phyloP scores from a whole-genome alignment of 92 coral and sea anemone species.

The Epizoanthus illoricatus region DNA sequence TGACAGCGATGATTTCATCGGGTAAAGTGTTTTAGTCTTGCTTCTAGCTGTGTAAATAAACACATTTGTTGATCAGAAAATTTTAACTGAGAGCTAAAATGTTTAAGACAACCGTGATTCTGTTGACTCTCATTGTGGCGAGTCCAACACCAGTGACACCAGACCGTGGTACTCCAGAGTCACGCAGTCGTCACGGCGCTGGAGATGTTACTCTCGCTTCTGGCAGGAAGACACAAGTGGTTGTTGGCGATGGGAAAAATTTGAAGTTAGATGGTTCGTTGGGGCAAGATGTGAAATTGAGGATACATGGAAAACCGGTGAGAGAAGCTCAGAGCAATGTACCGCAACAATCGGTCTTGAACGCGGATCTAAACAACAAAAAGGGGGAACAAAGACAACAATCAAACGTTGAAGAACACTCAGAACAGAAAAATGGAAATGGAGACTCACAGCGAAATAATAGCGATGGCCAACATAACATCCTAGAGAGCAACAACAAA shows the following conservation, averaged over 20 bases:
- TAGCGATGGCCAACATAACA: neutral
- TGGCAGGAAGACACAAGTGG: neutral
- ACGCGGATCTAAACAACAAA: neutral
- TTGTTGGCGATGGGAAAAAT: neutral
- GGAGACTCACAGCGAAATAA: neutral
- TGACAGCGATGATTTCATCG: neutral
- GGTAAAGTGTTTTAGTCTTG: neutral
- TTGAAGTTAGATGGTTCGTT: neutral
- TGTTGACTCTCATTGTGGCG: conserved; percentile 6
- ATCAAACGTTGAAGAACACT: neutral
- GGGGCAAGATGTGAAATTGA: too few relatives aligned
- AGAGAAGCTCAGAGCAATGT: too few relatives aligned
- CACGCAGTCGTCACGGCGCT: neutral
- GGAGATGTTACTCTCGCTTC: neutral
- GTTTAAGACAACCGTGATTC: neutral
- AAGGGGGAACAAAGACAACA: neutral
- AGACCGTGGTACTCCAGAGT: too few relatives aligned
- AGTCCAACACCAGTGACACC: neutral
- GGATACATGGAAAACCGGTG: too few relatives aligned
- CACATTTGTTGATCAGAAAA: too few relatives aligned
- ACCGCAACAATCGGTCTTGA: too few relatives aligned
- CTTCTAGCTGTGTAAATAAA: too few relatives aligned
- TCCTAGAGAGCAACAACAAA: too few relatives aligned
- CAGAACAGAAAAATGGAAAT: neutral
- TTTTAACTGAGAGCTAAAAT: neutral